Base-by-base conservation (phyloP, 2,797 vertebrate species). In the Eurystomus glaucurus region DNA sequence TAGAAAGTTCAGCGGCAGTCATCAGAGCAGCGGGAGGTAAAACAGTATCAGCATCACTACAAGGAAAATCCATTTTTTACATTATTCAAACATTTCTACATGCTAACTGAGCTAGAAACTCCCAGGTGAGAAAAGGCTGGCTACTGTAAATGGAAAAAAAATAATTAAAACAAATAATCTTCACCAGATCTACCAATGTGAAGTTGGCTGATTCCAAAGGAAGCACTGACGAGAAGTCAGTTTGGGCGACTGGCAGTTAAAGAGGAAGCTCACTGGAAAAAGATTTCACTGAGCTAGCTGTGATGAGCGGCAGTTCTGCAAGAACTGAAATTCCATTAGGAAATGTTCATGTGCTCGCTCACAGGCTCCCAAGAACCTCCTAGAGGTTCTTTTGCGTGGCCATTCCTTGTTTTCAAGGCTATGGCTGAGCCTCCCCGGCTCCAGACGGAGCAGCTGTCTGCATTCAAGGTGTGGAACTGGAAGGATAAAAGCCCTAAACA, bases 21-120 rank as follows among this genome's bases (percentile, higher is more conserved):
- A 98, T 94, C 18, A 98, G 87, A n/a, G 97, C 95, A 69, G 98
- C 96, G 76, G 98, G 95, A 78, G 98, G 85, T 39, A 98, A 66
- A 78, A 98, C 95, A 81, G 76, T 51, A 92, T 98, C 97, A 0
- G 97, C 62, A 91, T 98, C 98, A n/a, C 98, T 98, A 75, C 10
- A 86, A 94, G 8, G 85, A 83, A 90, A 87, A 16, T 3, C 11
- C 20, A 33, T 0, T 29, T 58, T 64, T 85, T 55, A n/a, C n/a
- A n/a, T 62, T 65, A 87, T 0, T 41, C 20, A 68, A 69, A 78
- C 25, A 15, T 20, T 83, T 23, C 57, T 31, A 71, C 85, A 25
- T 15, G 29, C 31, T 45, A 78, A 26, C 46, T 31, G 22, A 80
- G 80, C 77, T 57, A 28, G 0, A 12, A 61, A 19, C 17, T 8